A percentile compares a stretch with the other conserved stretches of the same genome.
These are phyloP conservation scores for Catharus minimus DNA, from an alignment of 2,113 vertebrate genomes.

Conservation along the genomic window DNA sequence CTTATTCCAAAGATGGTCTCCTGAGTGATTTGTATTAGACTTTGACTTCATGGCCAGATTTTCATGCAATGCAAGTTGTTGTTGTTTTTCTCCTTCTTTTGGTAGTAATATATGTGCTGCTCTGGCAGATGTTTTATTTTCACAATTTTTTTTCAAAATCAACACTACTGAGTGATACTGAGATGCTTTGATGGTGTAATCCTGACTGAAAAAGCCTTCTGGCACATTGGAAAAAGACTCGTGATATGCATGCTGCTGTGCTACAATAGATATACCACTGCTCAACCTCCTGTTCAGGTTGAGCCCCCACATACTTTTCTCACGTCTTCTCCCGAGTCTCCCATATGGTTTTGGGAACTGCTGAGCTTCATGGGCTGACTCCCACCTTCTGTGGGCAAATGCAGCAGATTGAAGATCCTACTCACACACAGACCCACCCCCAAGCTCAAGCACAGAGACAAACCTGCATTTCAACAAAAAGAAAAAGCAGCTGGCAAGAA, in stretches of 20 bases:
- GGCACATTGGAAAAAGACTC: constrained; percentile 39
- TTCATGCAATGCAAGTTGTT: constrained; percentile 42
- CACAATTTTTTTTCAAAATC: constrained; percentile 46
- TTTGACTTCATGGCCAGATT: constrained; percentile 53
- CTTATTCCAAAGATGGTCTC: constrained; percentile 54
- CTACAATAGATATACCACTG: constrained; percentile 30
- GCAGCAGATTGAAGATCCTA: constrained; percentile 3
- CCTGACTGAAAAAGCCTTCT: constrained; percentile 40
- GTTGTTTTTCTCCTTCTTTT: constrained; percentile 27
- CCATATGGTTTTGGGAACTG: constrained; percentile 27
- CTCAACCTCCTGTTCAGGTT: constrained; percentile 41
- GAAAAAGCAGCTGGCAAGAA: constrained; percentile 31
- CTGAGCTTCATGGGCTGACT: constrained; percentile 18
- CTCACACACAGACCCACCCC: not conserved
- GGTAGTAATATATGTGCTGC: constrained; percentile 47
- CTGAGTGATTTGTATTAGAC: constrained; percentile 42
- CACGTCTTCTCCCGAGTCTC: not conserved
- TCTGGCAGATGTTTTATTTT: constrained; percentile 68
- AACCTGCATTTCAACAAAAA: constrained; percentile 6
- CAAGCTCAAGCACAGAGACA: not conserved
- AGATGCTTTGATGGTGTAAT: constrained; percentile 32
- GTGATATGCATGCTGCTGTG: constrained; percentile 18
- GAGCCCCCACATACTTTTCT: not conserved
- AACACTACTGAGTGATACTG: constrained; percentile 56
- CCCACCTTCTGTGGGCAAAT: constrained; percentile 6